Percentiles rank a stretch among this genome's conserved stretches.
phyloP scores from a whole-genome alignment of 2,888 invertebrate genomes.

The Patella caerulea region DNA sequence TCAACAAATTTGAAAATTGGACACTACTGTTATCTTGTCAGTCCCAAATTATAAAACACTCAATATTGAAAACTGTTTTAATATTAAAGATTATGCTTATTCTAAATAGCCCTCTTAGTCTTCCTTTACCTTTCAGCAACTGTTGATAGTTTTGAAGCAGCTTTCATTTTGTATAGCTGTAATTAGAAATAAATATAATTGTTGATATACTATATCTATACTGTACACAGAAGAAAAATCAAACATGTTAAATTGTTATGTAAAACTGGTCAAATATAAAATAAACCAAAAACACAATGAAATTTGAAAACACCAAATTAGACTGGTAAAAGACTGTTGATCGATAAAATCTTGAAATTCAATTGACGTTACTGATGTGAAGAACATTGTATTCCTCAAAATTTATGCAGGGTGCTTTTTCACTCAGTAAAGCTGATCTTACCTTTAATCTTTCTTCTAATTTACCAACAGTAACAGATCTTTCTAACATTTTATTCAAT shows the following conservation, averaged over 20 bases:
- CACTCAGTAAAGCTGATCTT: background rate
- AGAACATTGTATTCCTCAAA: no score
- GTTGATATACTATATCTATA: no score
- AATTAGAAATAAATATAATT: no score
- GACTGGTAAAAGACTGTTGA: no score
- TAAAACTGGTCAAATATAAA: background rate
- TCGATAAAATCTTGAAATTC: no score
- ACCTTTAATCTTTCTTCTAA: constrained; percentile 68
- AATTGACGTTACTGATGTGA: no score
- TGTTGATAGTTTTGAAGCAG: constrained; percentile 60
- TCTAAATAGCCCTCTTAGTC: background rate
- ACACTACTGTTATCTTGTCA: no score
- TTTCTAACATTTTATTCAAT: constrained; percentile 58
- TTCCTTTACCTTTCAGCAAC: constrained; percentile 57
- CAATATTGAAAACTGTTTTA: no score
- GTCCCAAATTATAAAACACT: no score
- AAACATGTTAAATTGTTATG: background rate
- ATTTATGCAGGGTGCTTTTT: no score
- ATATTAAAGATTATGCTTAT: no score
- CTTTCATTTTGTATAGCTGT: constrained; percentile 62
- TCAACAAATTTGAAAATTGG: no score
- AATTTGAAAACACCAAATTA: background rate
- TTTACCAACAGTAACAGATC: constrained; percentile 58
- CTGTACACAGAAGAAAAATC: background rate
- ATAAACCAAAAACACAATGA: background rate